A percentile compares a stretch with the other conserved stretches of the same genome.
phyloP scores from a whole-genome alignment of 2,113 vertebrate species.

The Ancistrus triradiatus region DNA sequence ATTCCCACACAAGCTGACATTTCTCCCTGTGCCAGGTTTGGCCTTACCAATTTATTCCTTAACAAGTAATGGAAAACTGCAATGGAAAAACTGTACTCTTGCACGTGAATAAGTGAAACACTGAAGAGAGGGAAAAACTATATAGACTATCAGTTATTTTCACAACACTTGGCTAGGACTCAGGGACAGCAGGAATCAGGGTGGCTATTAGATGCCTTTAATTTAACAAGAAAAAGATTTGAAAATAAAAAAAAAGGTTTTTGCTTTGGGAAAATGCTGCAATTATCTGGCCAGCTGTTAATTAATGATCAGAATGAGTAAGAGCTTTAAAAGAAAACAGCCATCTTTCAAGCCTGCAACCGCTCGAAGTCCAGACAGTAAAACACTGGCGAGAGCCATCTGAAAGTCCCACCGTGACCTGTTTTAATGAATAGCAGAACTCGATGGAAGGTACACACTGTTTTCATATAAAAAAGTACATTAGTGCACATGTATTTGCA shows the following conservation, averaged over 20 bases:
- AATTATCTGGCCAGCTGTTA: slow-evolving; percentile 3
- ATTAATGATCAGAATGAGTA: slow-evolving; percentile 20
- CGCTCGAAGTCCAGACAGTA: slow-evolving; percentile 16
- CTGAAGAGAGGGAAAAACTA: slow-evolving; percentile 15
- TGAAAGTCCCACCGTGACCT: background rate
- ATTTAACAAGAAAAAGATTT: slow-evolving; percentile 16
- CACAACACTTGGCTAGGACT: slow-evolving; percentile 21
- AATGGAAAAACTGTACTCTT: slow-evolving; percentile 23
- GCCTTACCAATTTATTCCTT: slow-evolving; percentile 29
- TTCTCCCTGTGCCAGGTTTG: slow-evolving; percentile 30
- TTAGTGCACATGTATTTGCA: too few relatives aligned
- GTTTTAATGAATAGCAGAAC: slow-evolving; percentile 14
- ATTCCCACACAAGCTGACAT: slow-evolving; percentile 10
- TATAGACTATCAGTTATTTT: slow-evolving; percentile 27
- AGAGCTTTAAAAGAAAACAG: slow-evolving; percentile 18
- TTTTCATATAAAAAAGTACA: too few relatives aligned
- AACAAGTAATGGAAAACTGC: slow-evolving; percentile 41
- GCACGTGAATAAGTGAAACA: slow-evolving; percentile 32
- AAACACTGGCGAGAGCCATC: slow-evolving; percentile 2
- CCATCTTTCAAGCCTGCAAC: slow-evolving; percentile 1
- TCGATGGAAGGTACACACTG: too few relatives aligned
- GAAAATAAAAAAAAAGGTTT: background rate
- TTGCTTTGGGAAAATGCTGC: slow-evolving; percentile 14
- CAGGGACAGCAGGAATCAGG: slow-evolving; percentile 1
- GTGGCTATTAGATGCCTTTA: slow-evolving; percentile 28